These are phyloP conservation scores for Caenorhabditis sp. DNA, from an alignment of 2,888 invertebrate species.

Conservation along the genomic window DNA sequence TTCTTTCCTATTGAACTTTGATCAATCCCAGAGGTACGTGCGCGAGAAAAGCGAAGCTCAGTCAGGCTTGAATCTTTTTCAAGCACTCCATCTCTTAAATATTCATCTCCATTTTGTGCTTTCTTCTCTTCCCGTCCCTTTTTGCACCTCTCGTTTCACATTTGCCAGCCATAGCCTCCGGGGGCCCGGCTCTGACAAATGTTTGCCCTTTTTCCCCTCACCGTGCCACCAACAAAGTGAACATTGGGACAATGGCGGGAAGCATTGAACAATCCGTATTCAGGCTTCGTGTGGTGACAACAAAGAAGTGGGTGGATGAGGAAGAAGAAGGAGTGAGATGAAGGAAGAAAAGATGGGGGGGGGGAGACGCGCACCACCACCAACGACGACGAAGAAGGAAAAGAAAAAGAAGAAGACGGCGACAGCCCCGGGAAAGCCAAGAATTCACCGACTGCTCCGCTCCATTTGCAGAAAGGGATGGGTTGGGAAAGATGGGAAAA, in stretches of 20 bases:
- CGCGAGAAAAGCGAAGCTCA: constrained; percentile 16
- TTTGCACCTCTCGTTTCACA: constrained; percentile 12
- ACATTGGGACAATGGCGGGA: constrained; percentile 27
- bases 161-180: constrained; percentile 13
- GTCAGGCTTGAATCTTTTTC: constrained; percentile 30
- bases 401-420: too few species aligned
- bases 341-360: background rate
- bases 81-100: constrained; percentile 28
- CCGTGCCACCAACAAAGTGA: constrained; percentile 15
- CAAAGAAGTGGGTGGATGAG: constrained; percentile 8
- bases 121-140: background rate
- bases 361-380: background rate
- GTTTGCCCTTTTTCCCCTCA: constrained; percentile 14
- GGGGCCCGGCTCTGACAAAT: background rate
- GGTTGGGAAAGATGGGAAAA: background rate
- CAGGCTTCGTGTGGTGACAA: constrained; percentile 12
- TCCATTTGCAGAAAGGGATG: background rate
- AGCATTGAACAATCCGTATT: constrained; percentile 3
- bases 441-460: constrained; percentile 1
- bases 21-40: constrained; percentile 4
- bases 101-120: constrained; percentile 20
- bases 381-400: background rate
- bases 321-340: constrained; percentile 9
- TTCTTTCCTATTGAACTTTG: constrained; percentile 8
- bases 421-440: background rate